phyloP scores from a whole-genome alignment of 23 tunicate species.

The Halocynthia aurantium region DNA sequence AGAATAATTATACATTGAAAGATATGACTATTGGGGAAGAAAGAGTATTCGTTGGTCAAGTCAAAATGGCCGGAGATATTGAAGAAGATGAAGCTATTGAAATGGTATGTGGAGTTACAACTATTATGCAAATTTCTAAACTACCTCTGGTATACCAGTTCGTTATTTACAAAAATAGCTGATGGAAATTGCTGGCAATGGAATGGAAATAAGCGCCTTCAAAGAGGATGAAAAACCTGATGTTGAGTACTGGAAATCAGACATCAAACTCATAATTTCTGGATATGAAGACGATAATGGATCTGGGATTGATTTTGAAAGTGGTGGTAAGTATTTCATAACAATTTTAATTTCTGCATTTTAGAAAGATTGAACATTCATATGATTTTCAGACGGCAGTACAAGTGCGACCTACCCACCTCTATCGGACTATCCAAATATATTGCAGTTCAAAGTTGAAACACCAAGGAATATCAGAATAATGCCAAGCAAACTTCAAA shows the following conservation, averaged over 20 bases:
- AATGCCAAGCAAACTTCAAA: conserved; percentile 3
- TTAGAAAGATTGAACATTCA: not conserved
- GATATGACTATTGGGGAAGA: conserved; percentile 19
- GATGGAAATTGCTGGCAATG: conserved; percentile 6
- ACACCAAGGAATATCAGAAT: not conserved
- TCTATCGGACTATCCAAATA: not conserved
- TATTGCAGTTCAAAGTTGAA: conserved; percentile 12
- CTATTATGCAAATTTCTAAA: not conserved
- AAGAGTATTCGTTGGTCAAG: conserved; percentile 31
- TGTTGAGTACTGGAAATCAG: conserved; percentile 27
- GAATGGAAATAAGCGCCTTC: not conserved
- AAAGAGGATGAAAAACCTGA: conserved; percentile 22
- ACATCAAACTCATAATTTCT: conserved; percentile 19
- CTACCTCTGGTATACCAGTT: not conserved
- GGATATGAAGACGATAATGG: not conserved
- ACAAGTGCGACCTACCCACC: not conserved
- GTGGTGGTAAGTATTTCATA: not conserved
- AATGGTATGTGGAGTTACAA: conserved; percentile 7
- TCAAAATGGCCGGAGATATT: not conserved
- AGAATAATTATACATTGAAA: conserved; percentile 1
- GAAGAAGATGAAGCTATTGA: conserved; percentile 4
- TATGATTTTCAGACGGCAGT: not conserved
- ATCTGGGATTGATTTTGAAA: not conserved
- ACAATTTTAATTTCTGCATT: not conserved
- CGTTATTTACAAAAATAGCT: conserved; percentile 1